Evolutionary conservation across 2,797 vertebrate species (phyloP), one percentile per base, ranked within the genome.

Genomic region (Onychomys leucogaster): DNA sequence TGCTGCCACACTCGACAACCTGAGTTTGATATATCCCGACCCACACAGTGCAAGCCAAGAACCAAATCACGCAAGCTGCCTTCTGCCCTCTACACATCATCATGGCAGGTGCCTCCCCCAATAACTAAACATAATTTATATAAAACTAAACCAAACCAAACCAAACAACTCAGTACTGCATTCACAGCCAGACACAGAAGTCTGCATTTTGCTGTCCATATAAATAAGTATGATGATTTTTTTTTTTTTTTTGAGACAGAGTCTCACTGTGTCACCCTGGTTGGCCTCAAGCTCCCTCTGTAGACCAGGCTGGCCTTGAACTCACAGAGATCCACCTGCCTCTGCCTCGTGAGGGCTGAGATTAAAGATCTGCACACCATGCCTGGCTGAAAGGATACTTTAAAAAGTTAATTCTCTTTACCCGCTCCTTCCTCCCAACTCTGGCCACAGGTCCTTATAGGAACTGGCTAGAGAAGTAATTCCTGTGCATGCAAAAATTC

Each of bases 371-470:
- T 6, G 41, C 5, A 34, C 19, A 23, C 41, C 82, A 65, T 3
- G 12, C 43, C 43, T 85, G 61, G 63, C 32, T 71, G 67, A 73
- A 1, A 1, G 16, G 43, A n/a, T 13, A 37, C n/a, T 52, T 81
- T 81, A 2, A 49, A 80, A 92, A 81, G 25, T 13, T 13, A 92
- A 19, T 11, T 85, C 43, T 19, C 25, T 71, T n/a, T 29, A 11
- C 4, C 16, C 19, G 23, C 37, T 10, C 16, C 46, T n/a, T 9
- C 16, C 41, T n/a, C 37, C 11, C 0, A 5, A 19, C 1, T 32
- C 1, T 9, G 52, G 10, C 34, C 10, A 46, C 37, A 16, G 17
- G 6, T 46, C 16, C 61, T 43, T 67, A 37, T 29, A 76, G 25
- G 43, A 27, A 6, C 57, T 3, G 29, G 12, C 55, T 61, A 25